These are phyloP conservation scores for Sisor rabdophorus DNA, from an alignment of 2,113 vertebrate species.

Conservation along the genomic window DNA sequence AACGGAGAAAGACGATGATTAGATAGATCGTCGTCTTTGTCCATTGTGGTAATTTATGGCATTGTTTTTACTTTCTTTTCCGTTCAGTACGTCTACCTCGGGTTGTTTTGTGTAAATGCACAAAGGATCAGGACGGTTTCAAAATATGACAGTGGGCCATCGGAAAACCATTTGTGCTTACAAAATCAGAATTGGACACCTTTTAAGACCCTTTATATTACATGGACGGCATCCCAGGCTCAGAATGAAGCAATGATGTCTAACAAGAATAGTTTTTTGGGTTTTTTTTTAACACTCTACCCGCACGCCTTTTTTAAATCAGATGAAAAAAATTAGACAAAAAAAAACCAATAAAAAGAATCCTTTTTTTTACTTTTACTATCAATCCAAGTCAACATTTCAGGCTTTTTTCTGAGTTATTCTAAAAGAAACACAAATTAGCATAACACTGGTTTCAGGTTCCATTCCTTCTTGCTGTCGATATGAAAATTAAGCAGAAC, in stretches of 20 bases:
- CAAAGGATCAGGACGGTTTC: too few relatives aligned
- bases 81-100: too few relatives aligned
- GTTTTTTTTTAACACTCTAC: background rate
- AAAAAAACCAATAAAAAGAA: background rate
- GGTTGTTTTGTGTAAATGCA: too few relatives aligned
- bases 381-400: background rate
- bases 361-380: background rate
- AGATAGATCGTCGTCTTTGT: too few relatives aligned
- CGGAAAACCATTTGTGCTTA: too few relatives aligned
- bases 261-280: slow-evolving; percentile 4
- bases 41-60: too few relatives aligned
- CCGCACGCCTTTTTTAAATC: background rate
- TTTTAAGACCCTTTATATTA: too few relatives aligned
- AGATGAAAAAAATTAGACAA: background rate
- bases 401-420: background rate
- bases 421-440: slow-evolving; percentile 1
- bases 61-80: too few relatives aligned
- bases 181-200: too few relatives aligned
- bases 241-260: background rate
- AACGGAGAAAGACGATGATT: too few relatives aligned
- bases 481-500: slow-evolving; percentile 8
- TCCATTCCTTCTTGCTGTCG: background rate
- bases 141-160: too few relatives aligned
- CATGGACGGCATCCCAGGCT: background rate
- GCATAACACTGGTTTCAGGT: background rate